A percentile compares a stretch with the other conserved stretches of the same genome.
phyloP scores from a whole-genome alignment of 2,113 vertebrate genomes.

The Oenanthe melanoleuca region DNA sequence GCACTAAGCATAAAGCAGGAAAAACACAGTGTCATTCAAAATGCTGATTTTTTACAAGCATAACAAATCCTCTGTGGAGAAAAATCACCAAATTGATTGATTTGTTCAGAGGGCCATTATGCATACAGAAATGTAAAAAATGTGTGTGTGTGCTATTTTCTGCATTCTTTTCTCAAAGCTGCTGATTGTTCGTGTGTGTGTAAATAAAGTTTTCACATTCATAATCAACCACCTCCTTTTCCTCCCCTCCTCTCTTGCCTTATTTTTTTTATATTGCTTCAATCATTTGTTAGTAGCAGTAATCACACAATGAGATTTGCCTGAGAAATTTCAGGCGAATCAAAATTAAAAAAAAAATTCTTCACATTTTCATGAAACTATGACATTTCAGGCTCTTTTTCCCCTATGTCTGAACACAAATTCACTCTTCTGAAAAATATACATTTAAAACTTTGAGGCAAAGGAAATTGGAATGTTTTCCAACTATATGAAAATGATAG shows the following conservation, averaged over 20 bases:
- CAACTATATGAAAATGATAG: neutral
- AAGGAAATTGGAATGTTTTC: neutral
- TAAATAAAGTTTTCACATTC: conserved; percentile 58
- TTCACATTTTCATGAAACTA: neutral
- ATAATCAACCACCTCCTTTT: conserved; percentile 28
- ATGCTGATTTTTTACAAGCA: neutral
- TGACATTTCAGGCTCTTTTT: neutral
- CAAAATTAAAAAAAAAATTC: neutral
- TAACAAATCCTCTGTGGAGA: conserved; percentile 13
- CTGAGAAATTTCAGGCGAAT: conserved; percentile 20
- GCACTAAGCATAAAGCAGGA: neutral
- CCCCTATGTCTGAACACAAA: neutral
- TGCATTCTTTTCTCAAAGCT: conserved; percentile 40
- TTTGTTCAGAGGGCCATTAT: conserved; percentile 9
- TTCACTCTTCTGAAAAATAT: neutral
- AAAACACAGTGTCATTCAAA: neutral
- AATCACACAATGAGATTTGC: conserved; percentile 13
- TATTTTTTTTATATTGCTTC: conserved; percentile 3
- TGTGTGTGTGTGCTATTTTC: neutral
- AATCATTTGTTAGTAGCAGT: conserved; percentile 8
- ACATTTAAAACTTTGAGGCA: neutral
- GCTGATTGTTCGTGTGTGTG: conserved; percentile 3
- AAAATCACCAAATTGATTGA: conserved; percentile 34
- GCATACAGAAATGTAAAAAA: conserved; percentile 35
- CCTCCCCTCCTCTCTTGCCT: neutral